These are phyloP conservation scores for Dicaeum eximium DNA, from an alignment of 2,113 vertebrate genomes.

Conservation along the genomic window DNA sequence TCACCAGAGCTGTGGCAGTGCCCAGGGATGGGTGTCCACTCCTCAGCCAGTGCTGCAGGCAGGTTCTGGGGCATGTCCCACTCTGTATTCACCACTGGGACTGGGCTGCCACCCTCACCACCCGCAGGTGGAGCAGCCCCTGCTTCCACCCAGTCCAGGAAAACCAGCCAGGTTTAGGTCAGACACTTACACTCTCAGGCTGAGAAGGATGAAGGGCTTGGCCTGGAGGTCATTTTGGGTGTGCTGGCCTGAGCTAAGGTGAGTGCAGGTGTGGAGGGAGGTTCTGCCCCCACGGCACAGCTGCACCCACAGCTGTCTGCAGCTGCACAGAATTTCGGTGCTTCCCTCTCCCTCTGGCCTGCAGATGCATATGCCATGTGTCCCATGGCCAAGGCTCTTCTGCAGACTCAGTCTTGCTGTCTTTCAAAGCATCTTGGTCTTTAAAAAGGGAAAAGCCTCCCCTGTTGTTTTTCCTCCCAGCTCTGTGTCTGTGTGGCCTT, in stretches of 20 bases:
- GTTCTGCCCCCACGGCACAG: not conserved
- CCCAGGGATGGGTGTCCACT: too few species aligned
- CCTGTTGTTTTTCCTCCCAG: not conserved
- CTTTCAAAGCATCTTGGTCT: not conserved
- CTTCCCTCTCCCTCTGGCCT: not conserved
- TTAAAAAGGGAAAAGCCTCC: not conserved
- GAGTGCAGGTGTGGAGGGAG: rapidly evolving
- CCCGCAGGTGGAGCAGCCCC: not conserved
- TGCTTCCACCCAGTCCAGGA: not conserved
- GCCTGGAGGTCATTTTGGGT: not conserved
- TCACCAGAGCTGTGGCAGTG: not conserved
- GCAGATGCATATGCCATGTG: not conserved
- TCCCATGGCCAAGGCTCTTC: rapidly evolving
- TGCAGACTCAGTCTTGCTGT: not conserved
- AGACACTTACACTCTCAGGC: not conserved
- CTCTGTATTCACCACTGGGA: rapidly evolving
- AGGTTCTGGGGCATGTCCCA: rapidly evolving
- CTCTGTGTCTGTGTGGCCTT: not conserved
- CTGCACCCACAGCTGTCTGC: not conserved
- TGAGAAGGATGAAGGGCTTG: not conserved
- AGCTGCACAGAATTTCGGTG: not conserved
- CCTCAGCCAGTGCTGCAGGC: not conserved
- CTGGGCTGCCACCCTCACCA: not conserved
- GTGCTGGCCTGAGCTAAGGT: not conserved
- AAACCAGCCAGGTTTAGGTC: not conserved